Conservation (phyloP, 2,888 invertebrate genomes). For the Miltochrista miniata region DNA sequence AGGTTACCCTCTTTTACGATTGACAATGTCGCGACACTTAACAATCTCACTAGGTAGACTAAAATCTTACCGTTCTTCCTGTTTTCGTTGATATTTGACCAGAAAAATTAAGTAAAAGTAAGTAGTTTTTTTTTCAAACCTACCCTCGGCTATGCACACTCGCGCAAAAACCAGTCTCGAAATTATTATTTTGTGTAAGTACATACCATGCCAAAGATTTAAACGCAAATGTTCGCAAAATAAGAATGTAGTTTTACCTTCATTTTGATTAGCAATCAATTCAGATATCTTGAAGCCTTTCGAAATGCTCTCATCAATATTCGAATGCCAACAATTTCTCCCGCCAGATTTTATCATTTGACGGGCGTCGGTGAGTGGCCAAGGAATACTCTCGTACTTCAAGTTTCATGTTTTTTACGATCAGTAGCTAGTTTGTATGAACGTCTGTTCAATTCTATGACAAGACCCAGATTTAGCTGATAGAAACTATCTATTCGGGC, state of each 20-base stretch:
- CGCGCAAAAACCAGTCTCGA: too few relatives aligned
- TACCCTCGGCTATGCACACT: too few relatives aligned
- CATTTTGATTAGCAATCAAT: conserved; percentile 31
- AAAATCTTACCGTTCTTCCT: too few relatives aligned
- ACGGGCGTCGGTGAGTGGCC: conserved; percentile 48
- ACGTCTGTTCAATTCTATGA: conserved; percentile 23
- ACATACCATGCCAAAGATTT: too few relatives aligned
- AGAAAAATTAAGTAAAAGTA: too few relatives aligned
- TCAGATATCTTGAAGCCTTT: conserved; percentile 28
- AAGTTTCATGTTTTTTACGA: conserved; percentile 40
- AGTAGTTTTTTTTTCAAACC: too few relatives aligned
- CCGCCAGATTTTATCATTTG: conserved; percentile 61
- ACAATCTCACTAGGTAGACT: too few relatives aligned
- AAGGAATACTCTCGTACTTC: conserved; percentile 45
- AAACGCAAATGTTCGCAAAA: too few relatives aligned
- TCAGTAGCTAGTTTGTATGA: conserved; percentile 38
- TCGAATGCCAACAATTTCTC: conserved; percentile 50
- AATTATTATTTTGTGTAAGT: too few relatives aligned
- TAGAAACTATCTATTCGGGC: conserved; percentile 16
- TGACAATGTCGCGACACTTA: too few relatives aligned
- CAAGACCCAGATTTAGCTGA: conserved; percentile 28
- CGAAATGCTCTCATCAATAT: conserved; percentile 26
- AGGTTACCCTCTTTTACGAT: too few relatives aligned
- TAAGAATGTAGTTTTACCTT: not conserved
- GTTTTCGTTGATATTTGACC: too few relatives aligned